phyloP scores from a whole-genome alignment of 2,888 invertebrate species.

The Suillia variegata region DNA sequence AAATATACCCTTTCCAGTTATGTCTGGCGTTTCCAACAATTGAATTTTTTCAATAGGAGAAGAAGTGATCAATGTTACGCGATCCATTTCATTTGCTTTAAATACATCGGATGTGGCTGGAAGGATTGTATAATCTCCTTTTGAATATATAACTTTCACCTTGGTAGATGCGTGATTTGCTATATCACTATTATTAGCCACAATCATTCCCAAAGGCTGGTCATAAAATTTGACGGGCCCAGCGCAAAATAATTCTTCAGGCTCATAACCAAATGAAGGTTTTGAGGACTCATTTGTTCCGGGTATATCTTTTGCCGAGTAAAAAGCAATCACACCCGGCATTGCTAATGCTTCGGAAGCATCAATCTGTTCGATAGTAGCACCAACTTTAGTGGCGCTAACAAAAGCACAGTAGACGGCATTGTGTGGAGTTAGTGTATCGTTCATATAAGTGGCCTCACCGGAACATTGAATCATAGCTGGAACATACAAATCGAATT shows the following conservation, averaged over 20 bases:
- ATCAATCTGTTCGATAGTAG: constrained; percentile 67
- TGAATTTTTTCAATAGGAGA: constrained; percentile 24
- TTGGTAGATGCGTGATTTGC: constrained; percentile 66
- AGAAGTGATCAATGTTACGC: constrained; percentile 26
- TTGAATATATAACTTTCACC: constrained; percentile 63
- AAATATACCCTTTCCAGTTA: constrained; percentile 61
- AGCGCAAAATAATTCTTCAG: constrained; percentile 55
- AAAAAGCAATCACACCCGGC: constrained; percentile 69
- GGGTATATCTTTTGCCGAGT: constrained; percentile 70
- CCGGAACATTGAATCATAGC: constrained; percentile 71
- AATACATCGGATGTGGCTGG: constrained; percentile 61
- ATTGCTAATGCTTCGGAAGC: constrained; percentile 66
- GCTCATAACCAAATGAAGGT: constrained; percentile 52
- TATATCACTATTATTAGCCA: constrained; percentile 66
- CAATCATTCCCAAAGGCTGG: constrained; percentile 75
- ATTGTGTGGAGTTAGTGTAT: constrained; percentile 67
- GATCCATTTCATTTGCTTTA: constrained; percentile 33
- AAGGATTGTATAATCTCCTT: constrained; percentile 15
- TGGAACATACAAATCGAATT: no score
- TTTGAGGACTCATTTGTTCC: constrained; percentile 68
- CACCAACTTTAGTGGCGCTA: constrained; percentile 64
- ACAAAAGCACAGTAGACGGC: constrained; percentile 71
- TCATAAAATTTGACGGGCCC: constrained; percentile 65
- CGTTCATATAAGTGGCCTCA: constrained; percentile 77
- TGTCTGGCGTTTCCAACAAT: constrained; percentile 20